Evolutionary conservation across 2,797 vertebrate genomes (phyloP), one percentile per base, ranked within the genome.

Genomic region (Hirundo rustica): DNA sequence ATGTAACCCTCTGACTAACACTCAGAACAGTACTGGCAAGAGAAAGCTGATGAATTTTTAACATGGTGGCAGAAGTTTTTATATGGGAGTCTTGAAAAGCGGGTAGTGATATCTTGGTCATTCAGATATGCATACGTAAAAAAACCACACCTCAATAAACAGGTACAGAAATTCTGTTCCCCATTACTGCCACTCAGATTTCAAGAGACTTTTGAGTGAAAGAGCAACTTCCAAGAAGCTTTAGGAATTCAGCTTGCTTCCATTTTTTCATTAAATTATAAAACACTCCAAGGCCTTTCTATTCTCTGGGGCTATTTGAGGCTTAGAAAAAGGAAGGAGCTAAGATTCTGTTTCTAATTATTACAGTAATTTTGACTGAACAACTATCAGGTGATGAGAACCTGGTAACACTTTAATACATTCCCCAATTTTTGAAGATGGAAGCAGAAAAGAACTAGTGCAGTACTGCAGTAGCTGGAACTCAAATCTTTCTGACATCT

Each of bases 271-370:
- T 73, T 70, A 93, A 85, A 88, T 45, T 30, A 77, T 65, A 13
- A 92, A 89, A 91, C 14, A 80, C 38, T 80, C 40, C 57, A 55
- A 94, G 60, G 34, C 22, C 12, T 36, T 89, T 75, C 61, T 79
- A 27, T 73, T 82, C 83, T 95, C 93, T 32, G 40, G 80, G 74
- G 67, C 71, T 84, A 73, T 81, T 68, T 65, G n/a, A 81, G 65
- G 53, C 72, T 95, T 82, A 89, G 47, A 60, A 95, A 70, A 72
- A 94, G 38, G 67, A 91, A 91, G 60, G 25, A 87, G 32, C 27
- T 66, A 66, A 79, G 67, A 84, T 62, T 76, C 89, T 94, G 91
- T 47, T 92, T 95, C 89, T 79, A 91, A 92, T 95, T 92, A 91
- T 79, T 92, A 88, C 1, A 10, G 58, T 87, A 93, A 88, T 91